Evolutionary conservation across 1,140 invertebrate genomes (phyloP), one percentile per base, ranked within the genome.

Genomic region (Drosophila kurseongensis): DNA sequence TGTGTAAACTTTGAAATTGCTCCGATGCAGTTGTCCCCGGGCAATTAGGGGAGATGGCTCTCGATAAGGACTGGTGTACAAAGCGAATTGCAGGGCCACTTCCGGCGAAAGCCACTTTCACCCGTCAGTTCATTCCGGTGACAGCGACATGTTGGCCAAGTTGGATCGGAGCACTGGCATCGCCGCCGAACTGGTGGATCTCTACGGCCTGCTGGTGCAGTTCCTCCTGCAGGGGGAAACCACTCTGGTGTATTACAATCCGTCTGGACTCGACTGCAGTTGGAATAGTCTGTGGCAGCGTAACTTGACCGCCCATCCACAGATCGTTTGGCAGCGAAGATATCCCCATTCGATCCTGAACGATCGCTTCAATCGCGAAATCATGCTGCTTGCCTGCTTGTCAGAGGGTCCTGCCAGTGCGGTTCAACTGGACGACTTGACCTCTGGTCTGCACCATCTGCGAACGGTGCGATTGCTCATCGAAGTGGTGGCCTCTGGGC

Each of bases 161-260:
- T 51, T 35, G 14, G 55, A 52, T 38, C 32, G 27, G 10, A 65
- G 12, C 14, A 35, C 5, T 42, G 42, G 42, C 10, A 7, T 60
- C 4, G 35, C 61, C 5, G 8, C 14, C 0, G 59, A 63, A 16
- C 12, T 85, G n/a, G 50, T 62, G 27, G 48, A 78, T 0, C 52
- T 83, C 0, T 82, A 61, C 9, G 68, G 54, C 0, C 13, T 81
- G 40, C 10, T 86, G 3, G 10, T 75, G 7, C 67, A 61, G n/a
- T 7, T 54, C 4, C 52, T 85, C 4, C 18, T 41, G 10, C 5
- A 13, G 3, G 47, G 47, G 13, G 23, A 42, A 0, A 36, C 16
- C 14, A 76, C 75, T 27, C 8, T 86, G 12, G 58, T 82, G 12
- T 76, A 79, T 23, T 86, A 65, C 23, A 81, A 75, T 65, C 82